A percentile compares a stretch with the other conserved stretches of the same genome.
These are phyloP conservation scores for Seriola rivoliana DNA, from an alignment of 2,113 vertebrate genomes.

Conservation along the genomic window DNA sequence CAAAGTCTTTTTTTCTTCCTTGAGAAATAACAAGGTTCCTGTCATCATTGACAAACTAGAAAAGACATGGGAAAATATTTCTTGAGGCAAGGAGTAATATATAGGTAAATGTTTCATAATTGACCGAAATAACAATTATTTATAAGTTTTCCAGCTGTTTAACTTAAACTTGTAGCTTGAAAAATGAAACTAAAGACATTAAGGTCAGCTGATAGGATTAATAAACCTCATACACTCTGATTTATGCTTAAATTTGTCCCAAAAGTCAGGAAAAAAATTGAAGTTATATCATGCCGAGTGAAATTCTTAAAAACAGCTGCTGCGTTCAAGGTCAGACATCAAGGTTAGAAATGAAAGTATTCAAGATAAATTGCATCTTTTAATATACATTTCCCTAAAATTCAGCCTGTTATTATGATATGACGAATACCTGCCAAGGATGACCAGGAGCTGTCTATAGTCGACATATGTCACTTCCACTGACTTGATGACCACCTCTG, in stretches of 20 bases:
- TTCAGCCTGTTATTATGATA: too few species aligned
- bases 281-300: too few species aligned
- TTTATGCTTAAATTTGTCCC: too few species aligned
- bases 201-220: neutral
- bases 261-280: too few species aligned
- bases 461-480: too few species aligned
- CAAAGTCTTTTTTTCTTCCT: slow-evolving; percentile 13
- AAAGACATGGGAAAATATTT: neutral
- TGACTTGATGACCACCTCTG: too few species aligned
- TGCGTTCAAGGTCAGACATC: neutral
- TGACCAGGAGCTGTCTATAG: too few species aligned
- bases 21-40: slow-evolving; percentile 35
- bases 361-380: neutral
- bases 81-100: too few species aligned
- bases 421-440: too few species aligned
- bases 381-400: too few species aligned
- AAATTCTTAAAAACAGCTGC: too few species aligned
- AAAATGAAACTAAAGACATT: neutral
- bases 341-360: neutral
- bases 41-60: slow-evolving; percentile 18
- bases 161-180: neutral
- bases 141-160: neutral
- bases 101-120: neutral
- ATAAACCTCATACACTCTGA: too few species aligned
- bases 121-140: neutral